Conservation (phyloP, 1,140 invertebrate species). For the Drosophila biarmipes region DNA sequence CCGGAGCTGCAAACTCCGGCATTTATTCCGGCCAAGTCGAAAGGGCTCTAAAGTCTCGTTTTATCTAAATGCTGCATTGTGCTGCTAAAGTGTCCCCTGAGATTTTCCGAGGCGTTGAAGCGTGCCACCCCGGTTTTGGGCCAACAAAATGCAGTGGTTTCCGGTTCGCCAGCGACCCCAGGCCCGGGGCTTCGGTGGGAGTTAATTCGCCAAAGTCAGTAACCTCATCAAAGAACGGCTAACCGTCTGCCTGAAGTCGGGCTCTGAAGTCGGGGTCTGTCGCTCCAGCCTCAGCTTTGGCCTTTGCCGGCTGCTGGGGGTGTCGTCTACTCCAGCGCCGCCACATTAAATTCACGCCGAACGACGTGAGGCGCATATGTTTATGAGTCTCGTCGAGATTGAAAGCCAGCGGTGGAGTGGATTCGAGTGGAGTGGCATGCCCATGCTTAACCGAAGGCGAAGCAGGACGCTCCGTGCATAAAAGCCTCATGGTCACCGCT, state of each 20-base stretch:
- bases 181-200: slow-evolving; percentile 35
- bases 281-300: background rate
- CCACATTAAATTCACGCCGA: slow-evolving; percentile 83
- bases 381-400: slow-evolving; percentile 83
- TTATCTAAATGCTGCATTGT: slow-evolving; percentile 81
- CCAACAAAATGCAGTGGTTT: slow-evolving; percentile 83
- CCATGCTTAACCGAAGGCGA: slow-evolving; percentile 78
- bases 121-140: slow-evolving; percentile 67
- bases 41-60: slow-evolving; percentile 65
- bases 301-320: slow-evolving; percentile 6
- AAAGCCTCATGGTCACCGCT: slow-evolving; percentile 70
- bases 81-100: slow-evolving; percentile 75
- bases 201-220: slow-evolving; percentile 83
- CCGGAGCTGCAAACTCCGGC: background rate
- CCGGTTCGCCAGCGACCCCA: slow-evolving; percentile 71
- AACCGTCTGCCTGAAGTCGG: slow-evolving; percentile 57
- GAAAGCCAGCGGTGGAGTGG: slow-evolving; percentile 47
- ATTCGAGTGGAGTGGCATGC: slow-evolving; percentile 62
- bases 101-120: slow-evolving; percentile 80
- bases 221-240: slow-evolving; percentile 81
- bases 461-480: slow-evolving; percentile 80
- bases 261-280: slow-evolving; percentile 20
- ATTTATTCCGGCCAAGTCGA: slow-evolving; percentile 24
- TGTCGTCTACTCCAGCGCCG: slow-evolving; percentile 49
- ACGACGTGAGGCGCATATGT: slow-evolving; percentile 84